phyloP scores from a whole-genome alignment of 64 coral and sea anemone genomes.

The Platygyra sinensis region DNA sequence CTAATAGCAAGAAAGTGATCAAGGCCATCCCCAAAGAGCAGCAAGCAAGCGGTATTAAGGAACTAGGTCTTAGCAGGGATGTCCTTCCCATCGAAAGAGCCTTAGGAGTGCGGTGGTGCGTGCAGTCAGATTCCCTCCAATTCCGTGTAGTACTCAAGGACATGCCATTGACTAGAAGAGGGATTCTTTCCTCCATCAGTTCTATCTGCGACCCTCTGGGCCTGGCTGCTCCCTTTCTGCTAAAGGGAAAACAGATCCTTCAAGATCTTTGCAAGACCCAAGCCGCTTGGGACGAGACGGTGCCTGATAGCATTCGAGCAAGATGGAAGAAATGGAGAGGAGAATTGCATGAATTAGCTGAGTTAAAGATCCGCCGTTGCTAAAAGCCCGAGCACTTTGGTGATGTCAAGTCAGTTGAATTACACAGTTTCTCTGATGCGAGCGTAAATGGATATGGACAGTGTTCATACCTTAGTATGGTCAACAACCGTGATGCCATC shows the following conservation, averaged over 20 bases:
- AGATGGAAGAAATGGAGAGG: too few relatives aligned
- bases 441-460: background rate
- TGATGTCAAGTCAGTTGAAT: background rate
- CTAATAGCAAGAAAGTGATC: background rate
- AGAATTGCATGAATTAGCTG: background rate
- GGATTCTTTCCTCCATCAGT: too few relatives aligned
- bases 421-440: background rate
- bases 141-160: background rate
- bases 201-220: too few relatives aligned
- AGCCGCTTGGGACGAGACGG: too few relatives aligned
- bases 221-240: too few relatives aligned
- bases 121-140: too few relatives aligned
- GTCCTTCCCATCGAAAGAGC: background rate
- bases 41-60: background rate
- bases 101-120: too few relatives aligned
- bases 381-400: background rate
- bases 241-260: too few relatives aligned
- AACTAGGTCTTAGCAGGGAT: background rate
- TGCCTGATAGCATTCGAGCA: too few relatives aligned
- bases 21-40: background rate
- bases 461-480: background rate
- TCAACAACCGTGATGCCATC: background rate
- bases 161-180: background rate
- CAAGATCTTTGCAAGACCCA: too few relatives aligned
- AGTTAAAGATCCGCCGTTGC: slow-evolving; percentile 1